phyloP scores from a whole-genome alignment of 2,797 vertebrate species.

The Myripristis murdjan region DNA sequence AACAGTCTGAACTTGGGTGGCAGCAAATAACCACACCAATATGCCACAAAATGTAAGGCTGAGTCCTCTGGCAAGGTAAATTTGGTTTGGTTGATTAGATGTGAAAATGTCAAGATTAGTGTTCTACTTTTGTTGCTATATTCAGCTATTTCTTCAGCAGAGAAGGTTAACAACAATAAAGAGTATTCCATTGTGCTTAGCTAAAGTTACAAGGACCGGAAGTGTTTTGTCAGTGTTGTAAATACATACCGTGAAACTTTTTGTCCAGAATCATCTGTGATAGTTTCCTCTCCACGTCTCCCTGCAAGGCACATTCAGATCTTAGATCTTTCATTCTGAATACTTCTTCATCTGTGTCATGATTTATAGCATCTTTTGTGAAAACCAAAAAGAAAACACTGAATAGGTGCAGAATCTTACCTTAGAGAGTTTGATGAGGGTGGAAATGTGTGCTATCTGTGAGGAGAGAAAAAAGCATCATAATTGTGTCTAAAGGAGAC shows the following conservation, averaged over 20 bases:
- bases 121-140: no score
- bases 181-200: no score
- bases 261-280: conserved; percentile 99
- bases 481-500: not conserved
- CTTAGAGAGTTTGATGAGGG: conserved; percentile 97
- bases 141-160: no score
- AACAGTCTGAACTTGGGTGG: no score
- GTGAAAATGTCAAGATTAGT: not conserved
- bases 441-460: conserved; percentile 97
- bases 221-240: not conserved
- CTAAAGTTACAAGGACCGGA: no score
- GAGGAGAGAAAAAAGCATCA: conserved; percentile 1
- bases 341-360: not conserved
- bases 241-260: conserved; percentile 94
- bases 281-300: conserved; percentile 96
- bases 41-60: no score
- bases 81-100: no score
- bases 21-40: no score
- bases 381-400: not conserved
- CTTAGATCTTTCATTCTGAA: not conserved
- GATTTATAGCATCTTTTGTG: not conserved
- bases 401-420: conserved; percentile 76
- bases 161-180: no score
- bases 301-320: conserved; percentile 78
- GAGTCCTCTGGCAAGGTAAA: no score